Conservation (phyloP, 2,797 vertebrate genomes). For the Enteromius fasciolatus region DNA sequence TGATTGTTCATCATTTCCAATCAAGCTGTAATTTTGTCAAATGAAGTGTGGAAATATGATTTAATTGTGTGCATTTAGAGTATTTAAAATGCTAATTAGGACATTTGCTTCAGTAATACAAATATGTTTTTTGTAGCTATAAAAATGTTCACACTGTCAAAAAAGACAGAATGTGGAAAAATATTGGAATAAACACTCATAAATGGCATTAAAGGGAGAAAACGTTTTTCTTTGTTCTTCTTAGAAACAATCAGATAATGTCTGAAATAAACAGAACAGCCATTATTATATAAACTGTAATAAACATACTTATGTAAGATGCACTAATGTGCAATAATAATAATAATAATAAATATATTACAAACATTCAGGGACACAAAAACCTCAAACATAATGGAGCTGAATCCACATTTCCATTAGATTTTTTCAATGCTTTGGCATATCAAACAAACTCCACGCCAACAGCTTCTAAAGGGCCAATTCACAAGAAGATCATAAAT, state of each 20-base stretch:
- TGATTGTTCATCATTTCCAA: neutral
- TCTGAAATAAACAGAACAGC: slow-evolving; percentile 1
- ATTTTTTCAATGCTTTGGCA: slow-evolving; percentile 1
- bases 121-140: neutral
- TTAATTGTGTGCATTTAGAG: neutral
- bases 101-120: neutral
- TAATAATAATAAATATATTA: neutral
- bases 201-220: neutral
- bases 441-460: slow-evolving; percentile 28
- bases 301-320: neutral
- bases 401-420: neutral
- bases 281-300: slow-evolving; percentile 12
- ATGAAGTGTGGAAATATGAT: neutral
- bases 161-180: neutral
- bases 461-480: slow-evolving; percentile 9
- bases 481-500: slow-evolving; percentile 37
- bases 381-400: slow-evolving; percentile 4
- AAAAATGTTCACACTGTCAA: neutral
- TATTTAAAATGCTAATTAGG: neutral
- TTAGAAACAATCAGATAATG: neutral
- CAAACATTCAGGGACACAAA: neutral
- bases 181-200: neutral
- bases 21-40: neutral
- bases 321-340: neutral
- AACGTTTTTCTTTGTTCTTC: neutral